These are phyloP conservation scores for Gnathonemus echidnorhynchus DNA, from an alignment of 2,113 vertebrate genomes.

Conservation along the genomic window DNA sequence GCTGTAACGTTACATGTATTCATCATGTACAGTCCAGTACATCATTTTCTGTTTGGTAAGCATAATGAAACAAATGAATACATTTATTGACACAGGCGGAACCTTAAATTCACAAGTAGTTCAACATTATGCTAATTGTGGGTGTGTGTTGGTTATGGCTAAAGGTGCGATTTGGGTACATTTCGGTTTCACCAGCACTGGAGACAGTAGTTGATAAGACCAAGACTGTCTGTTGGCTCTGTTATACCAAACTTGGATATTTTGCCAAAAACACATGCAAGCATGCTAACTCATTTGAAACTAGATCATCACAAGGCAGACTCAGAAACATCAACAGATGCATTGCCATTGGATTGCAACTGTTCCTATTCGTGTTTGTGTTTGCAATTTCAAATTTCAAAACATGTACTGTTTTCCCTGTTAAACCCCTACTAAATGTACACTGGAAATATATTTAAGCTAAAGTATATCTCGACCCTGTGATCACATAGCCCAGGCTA, in stretches of 20 bases:
- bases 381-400: neutral
- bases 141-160: neutral
- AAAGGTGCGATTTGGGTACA: neutral
- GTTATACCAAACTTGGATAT: neutral
- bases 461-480: neutral
- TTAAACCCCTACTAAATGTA: neutral
- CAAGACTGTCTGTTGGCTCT: neutral
- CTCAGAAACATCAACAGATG: neutral
- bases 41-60: neutral
- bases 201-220: neutral
- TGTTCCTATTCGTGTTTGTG: neutral
- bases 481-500: neutral
- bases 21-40: neutral
- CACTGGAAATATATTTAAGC: neutral
- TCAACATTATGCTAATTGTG: neutral
- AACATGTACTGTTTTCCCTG: neutral
- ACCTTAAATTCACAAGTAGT: neutral
- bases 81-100: neutral
- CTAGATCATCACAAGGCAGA: neutral
- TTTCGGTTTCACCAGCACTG: neutral
- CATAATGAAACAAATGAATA: neutral
- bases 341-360: neutral
- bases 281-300: no score
- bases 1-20: neutral
- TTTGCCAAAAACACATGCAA: no score